Percentiles rank a stretch among this genome's conserved stretches.
Evolutionary conservation across 2,797 vertebrate genomes (phyloP).

Genomic region (Semaprochilodus insignis): DNA sequence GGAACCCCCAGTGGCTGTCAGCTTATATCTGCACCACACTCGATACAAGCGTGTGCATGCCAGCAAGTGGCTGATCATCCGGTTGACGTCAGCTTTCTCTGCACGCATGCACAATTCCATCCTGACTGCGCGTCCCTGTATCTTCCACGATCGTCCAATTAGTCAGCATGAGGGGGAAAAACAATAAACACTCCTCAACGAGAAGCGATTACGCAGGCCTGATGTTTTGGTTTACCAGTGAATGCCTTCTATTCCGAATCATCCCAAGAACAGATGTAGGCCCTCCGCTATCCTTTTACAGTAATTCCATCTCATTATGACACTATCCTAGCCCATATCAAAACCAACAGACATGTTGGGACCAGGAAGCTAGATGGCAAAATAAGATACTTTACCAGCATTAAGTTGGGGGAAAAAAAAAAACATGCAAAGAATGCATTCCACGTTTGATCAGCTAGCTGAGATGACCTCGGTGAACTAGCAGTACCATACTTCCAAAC

Average conservation of each 20-base stretch:
- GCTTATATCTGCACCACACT: conserved; percentile 24
- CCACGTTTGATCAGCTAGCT: conserved; percentile 58
- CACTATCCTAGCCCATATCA: conserved; percentile 60
- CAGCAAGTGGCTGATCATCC: neutral
- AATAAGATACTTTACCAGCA: conserved; percentile 62
- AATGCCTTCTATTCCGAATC: conserved; percentile 49
- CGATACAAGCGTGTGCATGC: conserved; percentile 29
- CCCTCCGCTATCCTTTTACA: conserved; percentile 51
- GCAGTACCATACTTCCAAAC: conserved; percentile 16
- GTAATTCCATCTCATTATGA: conserved; percentile 55
- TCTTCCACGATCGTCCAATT: conserved; percentile 56
- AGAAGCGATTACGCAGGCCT: conserved; percentile 30
- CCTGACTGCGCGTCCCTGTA: conserved; percentile 34
- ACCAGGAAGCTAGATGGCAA: conserved; percentile 59
- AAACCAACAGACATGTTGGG: conserved; percentile 60
- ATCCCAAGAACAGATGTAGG: conserved; percentile 45
- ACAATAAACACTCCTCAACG: conserved; percentile 44
- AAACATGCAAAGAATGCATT: conserved; percentile 45
- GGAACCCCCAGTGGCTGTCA: conserved; percentile 44
- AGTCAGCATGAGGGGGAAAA: conserved; percentile 32
- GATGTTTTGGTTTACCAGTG: conserved; percentile 51
- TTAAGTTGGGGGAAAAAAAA: conserved; percentile 45
- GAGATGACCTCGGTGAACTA: conserved; percentile 60
- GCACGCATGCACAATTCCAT: conserved; percentile 6
- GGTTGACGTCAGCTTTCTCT: conserved; percentile 43